phyloP scores from a whole-genome alignment of 2,888 invertebrate genomes.

The Tetragonisca angustula region DNA sequence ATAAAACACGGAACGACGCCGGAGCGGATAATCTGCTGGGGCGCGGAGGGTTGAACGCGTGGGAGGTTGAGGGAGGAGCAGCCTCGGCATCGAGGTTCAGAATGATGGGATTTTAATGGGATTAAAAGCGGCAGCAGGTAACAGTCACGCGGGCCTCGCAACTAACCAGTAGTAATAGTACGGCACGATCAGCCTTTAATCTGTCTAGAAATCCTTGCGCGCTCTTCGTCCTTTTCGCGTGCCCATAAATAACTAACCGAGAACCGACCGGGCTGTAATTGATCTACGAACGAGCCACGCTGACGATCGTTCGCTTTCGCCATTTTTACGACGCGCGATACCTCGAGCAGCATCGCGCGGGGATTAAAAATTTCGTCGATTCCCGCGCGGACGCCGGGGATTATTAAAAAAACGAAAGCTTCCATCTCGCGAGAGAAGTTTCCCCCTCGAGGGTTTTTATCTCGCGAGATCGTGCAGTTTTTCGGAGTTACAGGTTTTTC shows the following conservation, averaged over 20 bases:
- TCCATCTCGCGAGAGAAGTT: too few relatives aligned
- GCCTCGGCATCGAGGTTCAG: conserved; percentile 53
- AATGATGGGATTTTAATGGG: conserved; percentile 68
- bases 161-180: conserved; percentile 59
- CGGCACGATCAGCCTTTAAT: conserved; percentile 60
- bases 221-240: conserved; percentile 55
- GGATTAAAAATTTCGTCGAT: conserved; percentile 10
- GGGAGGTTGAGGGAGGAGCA: conserved; percentile 2
- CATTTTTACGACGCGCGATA: background rate
- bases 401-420: background rate
- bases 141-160: conserved; percentile 46
- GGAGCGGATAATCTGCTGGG: conserved; percentile 54
- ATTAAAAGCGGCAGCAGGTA: conserved; percentile 61
- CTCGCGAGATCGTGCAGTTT: too few relatives aligned
- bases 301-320: background rate
- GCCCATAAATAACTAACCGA: conserved; percentile 57
- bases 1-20: conserved; percentile 42
- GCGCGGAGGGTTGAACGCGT: background rate
- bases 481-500: background rate
- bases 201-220: conserved; percentile 59
- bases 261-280: conserved; percentile 44
- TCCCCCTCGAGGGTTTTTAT: background rate
- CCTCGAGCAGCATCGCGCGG: background rate
- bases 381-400: background rate
- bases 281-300: conserved; percentile 35